Base-by-base conservation (phyloP, 2,797 vertebrate species). In the Holocentrus rufus region DNA sequence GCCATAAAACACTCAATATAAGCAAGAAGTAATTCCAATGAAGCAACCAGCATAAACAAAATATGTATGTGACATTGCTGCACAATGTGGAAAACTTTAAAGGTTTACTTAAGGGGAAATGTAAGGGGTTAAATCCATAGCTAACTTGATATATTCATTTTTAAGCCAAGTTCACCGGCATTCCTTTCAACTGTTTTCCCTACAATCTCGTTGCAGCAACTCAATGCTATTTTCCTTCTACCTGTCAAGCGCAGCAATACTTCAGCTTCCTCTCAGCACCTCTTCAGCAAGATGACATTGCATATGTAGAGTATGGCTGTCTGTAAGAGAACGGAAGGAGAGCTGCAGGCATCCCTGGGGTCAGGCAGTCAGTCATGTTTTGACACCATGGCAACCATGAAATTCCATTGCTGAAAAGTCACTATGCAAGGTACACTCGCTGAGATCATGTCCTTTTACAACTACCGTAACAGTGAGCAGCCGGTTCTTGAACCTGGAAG, bases 301-400 rank as follows among this genome's bases (percentile, higher is more conserved):
- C 9, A n/a, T 17, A 10, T 67, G 18, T 18, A 42, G 68, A 57
- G 64, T 71, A 57, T 62, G 56, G 20, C 39, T 49, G 7, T 4
- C n/a, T 59, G 50, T 66, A 25, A 61, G 62, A 54, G 39, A 23
- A 36, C n/a, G 39, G 27, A 22, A n/a, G 25, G 58, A 22, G 46
- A 20, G 56, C 14, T 1, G 0, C 1, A 23, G 73, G 75, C 56
- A 63, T 66, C 69, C 55, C 52, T 11, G 31, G 55, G 69, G 65
- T 76, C 68, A n/a, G 14, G 23, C 44, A 9, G 69, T 58, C 53
- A 57, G 53, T 69, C 49, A 0, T 87, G 81, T 83, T 87, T 53
- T 85, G 87, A 75, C 52, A 72, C 80, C 76, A 83, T 84, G 54
- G 73, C 76, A 85, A 82, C 85, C 66, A 55, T 22, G 44, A 81